These are phyloP conservation scores for Hydropsyche betteni DNA, from an alignment of 2,888 invertebrate species.

Conservation along the genomic window DNA sequence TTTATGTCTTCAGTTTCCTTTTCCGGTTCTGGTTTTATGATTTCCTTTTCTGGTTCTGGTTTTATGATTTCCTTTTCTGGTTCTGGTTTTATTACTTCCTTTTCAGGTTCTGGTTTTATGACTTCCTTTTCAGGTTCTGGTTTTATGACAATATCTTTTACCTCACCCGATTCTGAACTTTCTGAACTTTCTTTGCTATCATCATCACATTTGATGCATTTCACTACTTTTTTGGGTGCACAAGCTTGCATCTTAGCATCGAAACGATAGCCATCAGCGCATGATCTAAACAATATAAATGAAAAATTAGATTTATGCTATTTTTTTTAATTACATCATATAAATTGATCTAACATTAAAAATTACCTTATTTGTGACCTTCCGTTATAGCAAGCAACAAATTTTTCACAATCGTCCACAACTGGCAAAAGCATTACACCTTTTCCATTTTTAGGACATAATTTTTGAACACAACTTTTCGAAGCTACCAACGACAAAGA, in stretches of 20 bases:
- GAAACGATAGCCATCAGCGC: background rate
- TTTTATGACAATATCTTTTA: background rate
- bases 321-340: background rate
- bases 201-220: background rate
- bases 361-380: slow-evolving; percentile 31
- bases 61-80: too few relatives aligned
- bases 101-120: too few relatives aligned
- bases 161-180: background rate
- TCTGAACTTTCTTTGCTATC: background rate
- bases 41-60: too few relatives aligned
- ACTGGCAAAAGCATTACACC: slow-evolving; percentile 21
- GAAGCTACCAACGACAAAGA: slow-evolving; percentile 5
- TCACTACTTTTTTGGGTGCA: background rate
- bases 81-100: too few relatives aligned
- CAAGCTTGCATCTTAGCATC: background rate
- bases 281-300: background rate
- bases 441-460: slow-evolving; percentile 35
- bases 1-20: too few relatives aligned
- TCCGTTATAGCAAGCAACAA: slow-evolving; percentile 39
- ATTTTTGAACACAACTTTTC: slow-evolving; percentile 18
- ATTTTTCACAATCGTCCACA: slow-evolving; percentile 39
- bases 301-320: background rate
- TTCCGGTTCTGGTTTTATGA: too few relatives aligned
- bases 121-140: too few relatives aligned
- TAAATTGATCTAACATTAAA: background rate